These are phyloP conservation scores for Phalacrocorax carbo DNA, from an alignment of 2,113 vertebrate genomes.

Conservation along the genomic window DNA sequence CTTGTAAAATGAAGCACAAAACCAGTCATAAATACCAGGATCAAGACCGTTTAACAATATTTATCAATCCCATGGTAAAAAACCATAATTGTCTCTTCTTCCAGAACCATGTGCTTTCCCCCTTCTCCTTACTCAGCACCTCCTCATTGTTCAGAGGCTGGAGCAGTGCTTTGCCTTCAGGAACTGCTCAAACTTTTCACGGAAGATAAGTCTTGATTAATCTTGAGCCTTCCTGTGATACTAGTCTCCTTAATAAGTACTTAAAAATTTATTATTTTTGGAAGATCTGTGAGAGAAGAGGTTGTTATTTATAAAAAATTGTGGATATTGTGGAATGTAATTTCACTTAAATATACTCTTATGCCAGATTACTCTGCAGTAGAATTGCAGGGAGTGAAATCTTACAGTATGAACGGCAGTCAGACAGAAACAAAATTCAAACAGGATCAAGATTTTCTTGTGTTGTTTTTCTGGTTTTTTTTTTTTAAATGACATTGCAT, in stretches of 20 bases:
- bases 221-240: not conserved
- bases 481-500: not conserved
- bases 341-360: not conserved
- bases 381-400: not conserved
- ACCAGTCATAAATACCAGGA: not conserved
- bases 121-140: not conserved
- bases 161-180: rapidly evolving
- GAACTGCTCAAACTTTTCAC: not conserved
- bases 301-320: not conserved
- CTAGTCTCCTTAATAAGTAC: not conserved
- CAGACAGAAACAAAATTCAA: not conserved
- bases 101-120: not conserved
- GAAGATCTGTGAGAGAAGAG: not conserved
- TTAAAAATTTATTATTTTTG: not conserved
- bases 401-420: not conserved
- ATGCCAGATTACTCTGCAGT: not conserved
- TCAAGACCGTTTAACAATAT: not conserved
- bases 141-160: not conserved
- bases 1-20: not conserved
- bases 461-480: too few species aligned
- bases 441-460: not conserved
- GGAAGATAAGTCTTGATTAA: not conserved
- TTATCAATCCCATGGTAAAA: not conserved
- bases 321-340: not conserved
- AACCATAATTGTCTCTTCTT: not conserved